Evolutionary conservation across 2,113 vertebrate species (phyloP), one percentile per base, ranked within the genome.

Genomic region (Etheostoma spectabile): DNA sequence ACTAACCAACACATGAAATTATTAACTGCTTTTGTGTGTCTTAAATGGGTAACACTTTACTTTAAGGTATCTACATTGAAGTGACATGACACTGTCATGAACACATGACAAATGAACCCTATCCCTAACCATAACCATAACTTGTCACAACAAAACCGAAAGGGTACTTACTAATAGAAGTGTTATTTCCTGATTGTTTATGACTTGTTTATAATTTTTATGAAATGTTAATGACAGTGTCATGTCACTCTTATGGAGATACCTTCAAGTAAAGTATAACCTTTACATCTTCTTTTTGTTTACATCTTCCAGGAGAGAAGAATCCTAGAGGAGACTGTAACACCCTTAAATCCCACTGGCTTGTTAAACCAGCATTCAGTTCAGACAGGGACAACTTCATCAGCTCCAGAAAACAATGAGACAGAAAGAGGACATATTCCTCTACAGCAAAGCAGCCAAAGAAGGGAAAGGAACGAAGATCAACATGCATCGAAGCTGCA

Each of bases 241-340:
- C 30, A 30, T 30, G 30, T 30, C 30, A 30, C 30, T 30, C 30
- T 30, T 30, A 30, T 30, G 30, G 2, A 30, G 30, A 30, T 30
- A 3, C 30, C 30, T 30, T 30, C 4, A 30, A 30, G 30, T 30
- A 30, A 30, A 30, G 30, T 30, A 30, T 30, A 30, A 30, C 30
- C 4, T 4, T 30, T 30, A 30, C 6, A 3, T 57, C 22, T 27
- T 13, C 49, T 51, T n/a, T 48, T 10, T 46, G 11, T 60, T 61
- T 38, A 2, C 48, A 13, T 85, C 21, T 49, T 84, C 53, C 80
- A 99, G 98, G 98, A 99, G 76, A 95, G 95, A 49, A 96, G 95
- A 77, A 99, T 99, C 85, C 95, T 99, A 61, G 97, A 99, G 86
- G 98, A 99, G 92, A 99, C 98, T 0, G 95, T 97, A 33, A 92